These are phyloP conservation scores for Lytechinus pictus DNA, from an alignment of 35 echinoderm and acorn worm species.

Conservation along the genomic window DNA sequence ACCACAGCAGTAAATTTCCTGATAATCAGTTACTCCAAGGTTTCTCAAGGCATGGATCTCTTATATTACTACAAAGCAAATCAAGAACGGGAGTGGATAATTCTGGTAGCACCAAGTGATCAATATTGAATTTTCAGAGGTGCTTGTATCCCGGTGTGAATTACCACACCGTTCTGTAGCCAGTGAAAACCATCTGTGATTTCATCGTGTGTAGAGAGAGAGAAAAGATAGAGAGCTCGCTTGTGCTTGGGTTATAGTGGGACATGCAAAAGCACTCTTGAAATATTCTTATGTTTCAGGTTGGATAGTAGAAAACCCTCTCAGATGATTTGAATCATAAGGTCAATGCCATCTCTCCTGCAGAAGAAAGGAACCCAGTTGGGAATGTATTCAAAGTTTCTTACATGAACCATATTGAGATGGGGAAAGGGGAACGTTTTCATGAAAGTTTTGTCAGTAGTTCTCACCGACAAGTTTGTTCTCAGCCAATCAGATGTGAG, in stretches of 20 bases:
- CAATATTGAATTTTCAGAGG: constrained; percentile 35
- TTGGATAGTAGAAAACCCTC: neutral
- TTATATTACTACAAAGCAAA: neutral
- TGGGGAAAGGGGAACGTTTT: neutral
- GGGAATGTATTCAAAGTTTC: neutral
- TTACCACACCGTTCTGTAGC: neutral
- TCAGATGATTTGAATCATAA: neutral
- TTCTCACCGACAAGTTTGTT: too few relatives aligned
- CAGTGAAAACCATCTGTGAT: neutral
- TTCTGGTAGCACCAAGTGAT: neutral
- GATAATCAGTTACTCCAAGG: neutral
- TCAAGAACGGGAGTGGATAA: neutral
- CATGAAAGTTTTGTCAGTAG: too few relatives aligned
- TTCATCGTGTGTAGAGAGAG: neutral
- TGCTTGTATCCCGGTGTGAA: constrained; percentile 17
- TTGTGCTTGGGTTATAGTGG: neutral
- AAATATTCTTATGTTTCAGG: neutral
- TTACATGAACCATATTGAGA: neutral
- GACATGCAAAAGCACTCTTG: neutral
- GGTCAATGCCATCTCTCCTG: neutral
- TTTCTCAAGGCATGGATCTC: neutral
- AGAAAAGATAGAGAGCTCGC: neutral
- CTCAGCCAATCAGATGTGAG: too few relatives aligned
- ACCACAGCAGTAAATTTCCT: neutral
- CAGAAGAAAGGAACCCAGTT: neutral